A percentile compares a stretch with the other conserved stretches of the same genome.
These are phyloP conservation scores for Smittia sp. DNA, from an alignment of 2,888 invertebrate species.

Conservation along the genomic window DNA sequence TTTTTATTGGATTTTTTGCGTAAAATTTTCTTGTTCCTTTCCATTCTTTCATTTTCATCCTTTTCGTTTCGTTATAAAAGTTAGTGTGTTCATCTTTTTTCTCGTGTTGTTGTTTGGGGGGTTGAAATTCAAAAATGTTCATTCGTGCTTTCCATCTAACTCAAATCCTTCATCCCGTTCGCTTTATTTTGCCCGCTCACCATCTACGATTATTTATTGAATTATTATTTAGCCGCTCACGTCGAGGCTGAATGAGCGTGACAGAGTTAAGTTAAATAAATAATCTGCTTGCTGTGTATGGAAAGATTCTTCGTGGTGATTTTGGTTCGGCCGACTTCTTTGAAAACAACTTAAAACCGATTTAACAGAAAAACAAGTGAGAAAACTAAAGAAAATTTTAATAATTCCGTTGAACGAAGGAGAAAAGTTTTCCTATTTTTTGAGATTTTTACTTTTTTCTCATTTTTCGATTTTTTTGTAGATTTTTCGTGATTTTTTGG, in stretches of 20 bases:
- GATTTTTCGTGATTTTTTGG: conserved; percentile 14
- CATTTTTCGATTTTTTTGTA: conserved; percentile 38
- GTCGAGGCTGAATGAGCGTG: too few relatives aligned
- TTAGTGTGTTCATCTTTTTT: background rate
- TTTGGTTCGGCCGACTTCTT: too few relatives aligned
- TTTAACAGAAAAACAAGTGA: background rate
- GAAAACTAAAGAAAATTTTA: background rate
- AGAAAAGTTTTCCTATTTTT: conserved; percentile 34
- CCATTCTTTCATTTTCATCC: background rate
- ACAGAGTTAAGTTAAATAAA: too few relatives aligned
- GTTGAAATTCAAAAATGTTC: background rate
- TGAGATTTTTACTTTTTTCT: conserved; percentile 24
- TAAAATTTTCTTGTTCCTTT: background rate
- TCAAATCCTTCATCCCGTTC: too few relatives aligned
- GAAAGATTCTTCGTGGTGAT: too few relatives aligned
- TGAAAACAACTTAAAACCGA: background rate
- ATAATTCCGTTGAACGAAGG: conserved; percentile 4
- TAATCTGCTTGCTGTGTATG: too few relatives aligned
- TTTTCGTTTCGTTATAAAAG: conserved; percentile 7
- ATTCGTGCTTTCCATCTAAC: too few relatives aligned
- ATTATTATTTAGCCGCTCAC: too few relatives aligned
- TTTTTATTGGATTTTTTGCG: background rate
- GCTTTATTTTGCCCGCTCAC: too few relatives aligned
- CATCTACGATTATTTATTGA: too few relatives aligned
- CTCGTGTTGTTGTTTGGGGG: background rate